Evolutionary conservation across 2,113 vertebrate genomes (phyloP), one percentile per base, ranked within the genome.

Genomic region (Microtus montanus): DNA sequence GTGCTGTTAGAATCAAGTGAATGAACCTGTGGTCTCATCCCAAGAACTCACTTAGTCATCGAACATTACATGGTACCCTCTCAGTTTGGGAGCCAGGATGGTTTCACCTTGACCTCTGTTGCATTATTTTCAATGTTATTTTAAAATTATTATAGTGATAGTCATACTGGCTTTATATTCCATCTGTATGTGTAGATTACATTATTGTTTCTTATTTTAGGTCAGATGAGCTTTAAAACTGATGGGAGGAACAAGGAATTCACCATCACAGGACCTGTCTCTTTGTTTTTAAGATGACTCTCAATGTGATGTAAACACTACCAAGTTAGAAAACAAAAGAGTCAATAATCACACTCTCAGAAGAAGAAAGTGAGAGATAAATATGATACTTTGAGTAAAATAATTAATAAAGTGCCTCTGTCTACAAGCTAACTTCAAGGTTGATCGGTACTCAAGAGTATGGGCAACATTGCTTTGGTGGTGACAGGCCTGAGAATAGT

Each of bases 201-300:
- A 41, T 89, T 91, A 82, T 84, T 84, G 75, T 91, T 84, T 94
- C 78, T 38, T 9, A 83, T 84, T 91, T 85, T 84, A 30, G 84
- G 35, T 84, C 24, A 87, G 47, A 73, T 30, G 24, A 24, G 61
- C 3, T 35, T 3, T 3, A 92, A 73, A 41, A 14, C 38, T 79
- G 6, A 47, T 92, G 8, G 13, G 83, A 91, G 63, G 54, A 78
- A 86, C 47, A 20, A 4, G 26, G 1, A 9, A 5, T 64, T 86
- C 58, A 64, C 12, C 63, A 28, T 41, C 30, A 61, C 28, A 63
- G 7, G 74, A 7, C 73, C 75, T 87, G n/a, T 5, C 7, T 91
- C 8, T 9, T 61, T 17, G 1, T 83, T 90, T 17, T 92, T 52
- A 47, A 0, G n/a, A 4, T 75, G 17, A 26, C 4, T 77, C 26